Percentiles rank a stretch among this genome's conserved stretches.
phyloP scores from a whole-genome alignment of 2,797 vertebrate species.

The Pseudochaenichthys georgianus region DNA sequence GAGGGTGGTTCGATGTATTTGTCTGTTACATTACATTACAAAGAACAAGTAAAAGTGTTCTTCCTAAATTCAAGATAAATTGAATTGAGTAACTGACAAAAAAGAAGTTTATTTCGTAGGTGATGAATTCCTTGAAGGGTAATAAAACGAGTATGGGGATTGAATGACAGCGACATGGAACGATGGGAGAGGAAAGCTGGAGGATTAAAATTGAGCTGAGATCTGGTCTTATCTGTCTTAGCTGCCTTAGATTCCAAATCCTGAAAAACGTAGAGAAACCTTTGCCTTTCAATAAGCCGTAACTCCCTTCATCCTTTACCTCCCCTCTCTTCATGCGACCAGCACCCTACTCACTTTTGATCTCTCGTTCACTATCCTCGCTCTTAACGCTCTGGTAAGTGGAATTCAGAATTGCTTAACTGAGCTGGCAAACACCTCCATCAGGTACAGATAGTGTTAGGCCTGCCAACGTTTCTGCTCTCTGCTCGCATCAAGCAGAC shows the following conservation, averaged over 20 bases:
- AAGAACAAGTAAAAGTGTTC: background rate
- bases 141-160: conserved; percentile 5
- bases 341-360: conserved; percentile 8
- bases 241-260: conserved; percentile 18
- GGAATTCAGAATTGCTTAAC: conserved; percentile 34
- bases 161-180: conserved; percentile 22
- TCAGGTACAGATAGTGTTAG: conserved; percentile 24
- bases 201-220: conserved; percentile 9
- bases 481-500: conserved; percentile 32
- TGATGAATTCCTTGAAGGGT: background rate
- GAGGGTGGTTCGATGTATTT: background rate
- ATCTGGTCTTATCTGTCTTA: conserved; percentile 24
- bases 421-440: conserved; percentile 34
- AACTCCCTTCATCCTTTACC: background rate
- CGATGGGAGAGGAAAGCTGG: conserved; percentile 7
- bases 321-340: conserved; percentile 1
- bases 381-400: conserved; percentile 21
- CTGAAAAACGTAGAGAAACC: conserved; percentile 19
- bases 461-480: conserved; percentile 34
- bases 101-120: no score
- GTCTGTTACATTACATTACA: background rate
- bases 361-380: conserved; percentile 25
- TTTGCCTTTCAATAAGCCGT: background rate
- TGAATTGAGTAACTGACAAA: no score
- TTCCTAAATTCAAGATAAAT: no score